phyloP scores from a whole-genome alignment of 2,888 invertebrate species.

The Scaptomyza flava region DNA sequence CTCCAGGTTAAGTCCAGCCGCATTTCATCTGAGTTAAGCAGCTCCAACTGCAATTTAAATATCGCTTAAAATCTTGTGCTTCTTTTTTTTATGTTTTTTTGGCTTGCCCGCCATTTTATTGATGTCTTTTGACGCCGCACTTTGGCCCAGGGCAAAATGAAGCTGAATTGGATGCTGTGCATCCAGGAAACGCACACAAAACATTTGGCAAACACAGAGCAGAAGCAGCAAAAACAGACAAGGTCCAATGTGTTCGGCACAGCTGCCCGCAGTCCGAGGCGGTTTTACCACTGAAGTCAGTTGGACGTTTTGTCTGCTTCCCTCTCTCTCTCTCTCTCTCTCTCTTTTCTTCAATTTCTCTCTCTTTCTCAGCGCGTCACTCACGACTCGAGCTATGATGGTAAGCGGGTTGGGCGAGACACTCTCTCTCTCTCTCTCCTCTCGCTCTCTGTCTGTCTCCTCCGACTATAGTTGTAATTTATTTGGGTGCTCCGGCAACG shows the following conservation, averaged over 20 bases:
- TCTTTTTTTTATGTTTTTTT: constrained; percentile 4
- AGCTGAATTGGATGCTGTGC: constrained; percentile 10
- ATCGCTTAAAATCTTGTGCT: constrained; percentile 28
- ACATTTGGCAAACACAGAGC: constrained; percentile 39
- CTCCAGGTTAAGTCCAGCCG: background rate
- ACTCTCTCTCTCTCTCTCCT: background rate
- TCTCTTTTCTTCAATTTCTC: background rate
- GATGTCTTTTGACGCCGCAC: constrained; percentile 69
- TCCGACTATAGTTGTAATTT: constrained; percentile 63
- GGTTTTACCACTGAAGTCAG: constrained; percentile 46
- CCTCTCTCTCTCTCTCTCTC: constrained; percentile 7
- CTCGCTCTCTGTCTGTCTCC: background rate
- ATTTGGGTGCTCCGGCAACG: constrained; percentile 56
- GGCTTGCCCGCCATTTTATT: constrained; percentile 60
- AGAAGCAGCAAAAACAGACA: constrained; percentile 9
- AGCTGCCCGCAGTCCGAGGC: constrained; percentile 55
- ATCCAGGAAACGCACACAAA: constrained; percentile 43
- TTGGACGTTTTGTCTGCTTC: constrained; percentile 27
- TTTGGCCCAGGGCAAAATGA: constrained; percentile 28
- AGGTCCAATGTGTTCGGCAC: constrained; percentile 17
- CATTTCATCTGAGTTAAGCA: constrained; percentile 6
- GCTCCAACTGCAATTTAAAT: constrained; percentile 40
- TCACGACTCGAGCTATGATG: constrained; percentile 36
- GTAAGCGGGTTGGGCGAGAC: constrained; percentile 1
- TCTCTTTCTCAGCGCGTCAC: constrained; percentile 39